Evolutionary conservation across 92 coral and sea anemone species (phyloP).

Genomic region (Zoanthus sociatus): DNA sequence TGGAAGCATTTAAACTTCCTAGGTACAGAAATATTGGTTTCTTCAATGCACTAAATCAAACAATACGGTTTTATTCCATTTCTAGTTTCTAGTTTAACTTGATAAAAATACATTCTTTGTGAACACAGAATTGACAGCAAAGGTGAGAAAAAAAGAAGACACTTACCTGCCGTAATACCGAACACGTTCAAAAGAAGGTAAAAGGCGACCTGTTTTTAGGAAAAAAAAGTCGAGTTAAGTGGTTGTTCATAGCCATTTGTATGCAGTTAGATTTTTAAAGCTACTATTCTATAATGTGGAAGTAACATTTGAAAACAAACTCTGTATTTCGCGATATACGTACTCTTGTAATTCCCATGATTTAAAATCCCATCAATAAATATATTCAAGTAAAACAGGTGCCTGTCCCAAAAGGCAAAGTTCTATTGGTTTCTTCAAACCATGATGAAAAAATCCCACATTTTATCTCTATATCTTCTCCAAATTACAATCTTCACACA

Average conservation of each 20-base stretch:
- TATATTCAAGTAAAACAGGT: conserved; percentile 5
- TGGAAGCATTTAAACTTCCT: conserved; percentile 12
- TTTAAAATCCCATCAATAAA: conserved; percentile 30
- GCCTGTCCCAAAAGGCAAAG: conserved; percentile 38
- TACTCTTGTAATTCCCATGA: conserved; percentile 24
- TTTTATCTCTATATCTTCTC: background rate
- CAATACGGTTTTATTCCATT: background rate
- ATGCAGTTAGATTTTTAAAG: conserved; percentile 4
- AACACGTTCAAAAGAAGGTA: conserved; percentile 19
- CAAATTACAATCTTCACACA: conserved; percentile 19
- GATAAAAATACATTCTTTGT: conserved; percentile 16
- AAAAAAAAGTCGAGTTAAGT: background rate
- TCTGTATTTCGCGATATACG: background rate
- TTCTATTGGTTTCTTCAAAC: conserved; percentile 14
- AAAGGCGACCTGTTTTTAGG: background rate
- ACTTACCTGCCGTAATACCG: conserved; percentile 14
- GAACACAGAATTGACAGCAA: background rate
- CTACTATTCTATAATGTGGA: background rate
- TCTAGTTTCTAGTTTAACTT: background rate
- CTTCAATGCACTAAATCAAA: background rate
- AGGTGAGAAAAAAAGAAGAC: background rate
- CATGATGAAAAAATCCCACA: background rate
- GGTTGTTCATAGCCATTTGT: background rate
- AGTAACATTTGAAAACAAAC: background rate
- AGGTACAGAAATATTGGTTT: background rate